These are phyloP conservation scores for Rhea pennata DNA, from an alignment of 2,113 vertebrate genomes.

Conservation along the genomic window DNA sequence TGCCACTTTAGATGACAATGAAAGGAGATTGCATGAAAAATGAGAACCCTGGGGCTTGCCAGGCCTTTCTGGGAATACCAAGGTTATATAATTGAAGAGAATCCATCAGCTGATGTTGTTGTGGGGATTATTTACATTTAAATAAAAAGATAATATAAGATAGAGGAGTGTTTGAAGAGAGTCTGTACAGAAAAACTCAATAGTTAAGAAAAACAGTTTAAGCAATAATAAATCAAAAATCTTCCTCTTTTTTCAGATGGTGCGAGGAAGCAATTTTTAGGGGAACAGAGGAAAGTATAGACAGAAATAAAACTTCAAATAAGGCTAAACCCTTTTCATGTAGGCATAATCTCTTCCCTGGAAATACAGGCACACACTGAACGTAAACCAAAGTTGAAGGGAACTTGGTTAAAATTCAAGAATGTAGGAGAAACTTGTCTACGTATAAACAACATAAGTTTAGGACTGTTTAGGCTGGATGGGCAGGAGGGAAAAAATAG, in stretches of 20 bases:
- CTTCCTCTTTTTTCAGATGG: neutral
- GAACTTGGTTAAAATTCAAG: neutral
- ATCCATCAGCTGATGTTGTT: conserved; percentile 18
- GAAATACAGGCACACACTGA: neutral
- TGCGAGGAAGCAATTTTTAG: neutral
- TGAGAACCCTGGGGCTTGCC: conserved; percentile 45
- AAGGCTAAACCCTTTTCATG: neutral
- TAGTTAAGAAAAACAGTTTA: neutral
- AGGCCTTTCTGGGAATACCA: conserved; percentile 34
- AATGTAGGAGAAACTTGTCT: neutral
- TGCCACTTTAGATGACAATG: conserved; percentile 42
- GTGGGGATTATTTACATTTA: neutral
- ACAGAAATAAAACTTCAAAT: neutral
- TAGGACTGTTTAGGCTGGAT: neutral
- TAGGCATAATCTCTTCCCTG: neutral
- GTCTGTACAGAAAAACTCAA: neutral
- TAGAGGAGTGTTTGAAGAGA: neutral
- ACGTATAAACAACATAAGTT: neutral
- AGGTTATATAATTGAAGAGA: conserved; percentile 44
- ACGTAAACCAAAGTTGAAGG: neutral
- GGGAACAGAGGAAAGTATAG: neutral
- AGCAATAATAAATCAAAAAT: neutral
- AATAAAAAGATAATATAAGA: neutral
- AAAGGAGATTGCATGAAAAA: conserved; percentile 64
- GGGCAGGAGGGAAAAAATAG: neutral